Evolutionary conservation across 23 tunicate species (phyloP), one percentile per base, ranked within the genome.

Genomic region (Styela plicata): DNA sequence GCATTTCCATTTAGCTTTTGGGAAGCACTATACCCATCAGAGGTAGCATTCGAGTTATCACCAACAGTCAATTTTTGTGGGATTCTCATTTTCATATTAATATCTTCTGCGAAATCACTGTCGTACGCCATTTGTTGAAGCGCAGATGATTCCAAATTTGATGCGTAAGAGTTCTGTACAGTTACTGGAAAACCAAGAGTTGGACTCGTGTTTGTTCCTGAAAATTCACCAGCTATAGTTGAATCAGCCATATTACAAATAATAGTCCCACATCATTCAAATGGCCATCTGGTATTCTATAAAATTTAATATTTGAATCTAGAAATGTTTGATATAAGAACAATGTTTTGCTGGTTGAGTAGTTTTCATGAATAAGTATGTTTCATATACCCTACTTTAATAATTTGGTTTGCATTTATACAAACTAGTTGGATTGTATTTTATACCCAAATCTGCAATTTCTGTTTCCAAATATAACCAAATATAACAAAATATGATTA

Each of bases 71-170:
- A 67, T 36, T 84, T 91, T 19, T 76, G 76, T 63, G 97, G 97
- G 18, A 91, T 89, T 28, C 85, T 82, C 97, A 91, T 91, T 69
- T 78, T 83, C 35, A 63, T 78, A 82, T 86, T 91, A 16, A 91
- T 86, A 28, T 84, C 80, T 78, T 91, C 97, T 17, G 85, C 75
- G 79, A 65, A 83, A 33, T 57, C 61, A 75, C 82, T 85, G 67
- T 85, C 66, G 77, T 78, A 77, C 27, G 63, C 82, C 88, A 85
- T 78, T 67, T 85, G 83, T 52, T 85, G 88, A 64, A 77, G 70
- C 10, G 80, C 83, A 2, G 74, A 63, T n/a, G 88, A 74, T 32
- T 65, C 78, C 52, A 85, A 22, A 22, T 67, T 83, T 21, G 88
- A 71, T 17, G 77, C 23, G 36, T 71, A 71, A 71, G 32, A 21